A percentile compares a stretch with the other conserved stretches of the same genome.
Conservation (phyloP, 2,888 invertebrate species). For the Erpobdella octoculata region DNA sequence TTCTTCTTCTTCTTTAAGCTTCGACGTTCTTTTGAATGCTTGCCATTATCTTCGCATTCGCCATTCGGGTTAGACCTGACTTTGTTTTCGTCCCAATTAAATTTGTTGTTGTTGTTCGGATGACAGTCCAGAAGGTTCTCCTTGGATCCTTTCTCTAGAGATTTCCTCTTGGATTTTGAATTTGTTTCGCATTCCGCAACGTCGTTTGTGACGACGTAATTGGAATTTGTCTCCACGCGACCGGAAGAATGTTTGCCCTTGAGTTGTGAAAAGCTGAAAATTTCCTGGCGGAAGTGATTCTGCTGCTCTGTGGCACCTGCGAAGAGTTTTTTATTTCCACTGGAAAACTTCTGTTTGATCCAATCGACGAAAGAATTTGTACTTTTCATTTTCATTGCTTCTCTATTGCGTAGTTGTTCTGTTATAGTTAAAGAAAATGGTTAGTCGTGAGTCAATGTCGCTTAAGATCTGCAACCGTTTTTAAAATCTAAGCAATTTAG, state of each 20-base stretch:
- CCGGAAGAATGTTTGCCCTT: neutral
- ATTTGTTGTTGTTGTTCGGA: neutral
- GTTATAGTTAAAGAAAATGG: too few relatives aligned
- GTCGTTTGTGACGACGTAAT: neutral
- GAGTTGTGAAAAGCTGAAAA: neutral
- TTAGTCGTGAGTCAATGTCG: too few relatives aligned
- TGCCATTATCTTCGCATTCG: too few relatives aligned
- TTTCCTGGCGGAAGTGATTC: slow-evolving; percentile 8
- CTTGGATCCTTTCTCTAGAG: neutral
- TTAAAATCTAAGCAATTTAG: too few relatives aligned
- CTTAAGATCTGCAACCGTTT: too few relatives aligned
- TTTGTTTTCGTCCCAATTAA: neutral
- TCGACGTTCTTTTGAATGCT: neutral
- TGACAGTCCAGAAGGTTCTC: neutral
- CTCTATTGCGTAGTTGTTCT: too few relatives aligned
- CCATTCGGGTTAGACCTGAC: too few relatives aligned
- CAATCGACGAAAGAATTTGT: slow-evolving; percentile 5
- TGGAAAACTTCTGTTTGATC: slow-evolving; percentile 11
- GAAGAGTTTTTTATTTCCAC: neutral
- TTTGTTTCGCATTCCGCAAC: neutral
- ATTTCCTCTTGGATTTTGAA: neutral
- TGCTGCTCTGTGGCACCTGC: slow-evolving; percentile 15
- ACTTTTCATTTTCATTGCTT: slow-evolving; percentile 13
- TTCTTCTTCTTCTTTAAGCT: neutral
- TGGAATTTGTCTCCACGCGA: neutral